Conservation (phyloP, 2,888 invertebrate genomes). For the Molorchus minor region DNA sequence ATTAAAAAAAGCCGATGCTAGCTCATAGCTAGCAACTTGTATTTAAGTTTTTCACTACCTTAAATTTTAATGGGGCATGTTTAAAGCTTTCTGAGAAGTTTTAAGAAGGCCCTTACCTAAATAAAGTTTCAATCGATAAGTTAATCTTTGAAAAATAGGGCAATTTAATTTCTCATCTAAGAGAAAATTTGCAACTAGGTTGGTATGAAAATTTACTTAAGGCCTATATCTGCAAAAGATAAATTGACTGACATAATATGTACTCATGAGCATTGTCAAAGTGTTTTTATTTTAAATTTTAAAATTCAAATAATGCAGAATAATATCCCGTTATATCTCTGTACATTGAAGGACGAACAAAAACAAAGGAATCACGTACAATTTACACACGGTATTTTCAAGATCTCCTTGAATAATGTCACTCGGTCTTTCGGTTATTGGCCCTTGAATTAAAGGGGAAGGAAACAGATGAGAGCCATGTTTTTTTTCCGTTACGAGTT, state of each 20-base stretch:
- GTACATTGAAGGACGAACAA: too few species aligned
- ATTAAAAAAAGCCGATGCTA: too few species aligned
- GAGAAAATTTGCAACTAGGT: neutral
- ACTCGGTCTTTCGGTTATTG: neutral
- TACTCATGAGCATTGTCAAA: too few species aligned
- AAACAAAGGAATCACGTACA: too few species aligned
- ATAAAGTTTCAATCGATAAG: conserved; percentile 1
- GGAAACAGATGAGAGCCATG: conserved; percentile 37
- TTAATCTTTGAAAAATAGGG: conserved; percentile 2
- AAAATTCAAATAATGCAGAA: too few species aligned
- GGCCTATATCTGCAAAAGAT: too few species aligned
- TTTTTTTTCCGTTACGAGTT: conserved; percentile 40
- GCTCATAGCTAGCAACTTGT: too few species aligned
- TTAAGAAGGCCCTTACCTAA: neutral
- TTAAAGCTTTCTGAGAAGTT: neutral
- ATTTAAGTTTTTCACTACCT: neutral
- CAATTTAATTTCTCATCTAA: neutral
- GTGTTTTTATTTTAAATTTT: too few species aligned
- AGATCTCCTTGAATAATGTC: conserved; percentile 11
- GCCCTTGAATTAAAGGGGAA: conserved; percentile 5
- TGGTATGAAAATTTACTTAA: too few species aligned
- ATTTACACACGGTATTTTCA: too few species aligned
- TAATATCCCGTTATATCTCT: too few species aligned
- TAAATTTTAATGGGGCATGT: neutral
- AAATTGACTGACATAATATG: too few species aligned